Conservation (phyloP, 35 echinoderm and acorn worm genomes). For the Ptychodera flava region DNA sequence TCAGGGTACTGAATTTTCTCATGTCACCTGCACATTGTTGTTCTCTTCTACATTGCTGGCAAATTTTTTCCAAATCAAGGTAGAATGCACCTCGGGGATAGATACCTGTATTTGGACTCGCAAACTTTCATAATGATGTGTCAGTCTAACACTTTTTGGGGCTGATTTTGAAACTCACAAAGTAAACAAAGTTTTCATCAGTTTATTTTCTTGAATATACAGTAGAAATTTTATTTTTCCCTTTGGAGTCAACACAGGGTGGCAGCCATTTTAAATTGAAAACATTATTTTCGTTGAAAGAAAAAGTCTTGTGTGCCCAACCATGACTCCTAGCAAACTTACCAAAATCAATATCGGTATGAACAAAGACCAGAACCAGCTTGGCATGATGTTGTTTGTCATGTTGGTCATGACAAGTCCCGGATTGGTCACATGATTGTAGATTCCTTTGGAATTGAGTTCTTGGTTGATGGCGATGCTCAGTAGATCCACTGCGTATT, state of each 20-base stretch:
- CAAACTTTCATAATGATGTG: neutral
- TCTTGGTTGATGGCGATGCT: conserved; percentile 76
- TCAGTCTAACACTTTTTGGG: neutral
- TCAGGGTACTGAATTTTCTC: too few relatives aligned
- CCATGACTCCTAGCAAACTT: conserved; percentile 3
- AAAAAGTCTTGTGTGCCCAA: neutral
- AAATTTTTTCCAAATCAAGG: too few relatives aligned
- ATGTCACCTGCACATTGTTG: too few relatives aligned
- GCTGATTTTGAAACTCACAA: too few relatives aligned
- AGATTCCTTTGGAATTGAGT: conserved; percentile 37
- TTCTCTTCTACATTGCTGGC: too few relatives aligned
- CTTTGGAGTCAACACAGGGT: neutral
- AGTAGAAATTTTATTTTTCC: neutral
- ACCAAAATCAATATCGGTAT: conserved; percentile 57
- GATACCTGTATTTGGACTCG: too few relatives aligned
- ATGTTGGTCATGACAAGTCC: conserved; percentile 74
- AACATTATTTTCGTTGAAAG: too few relatives aligned
- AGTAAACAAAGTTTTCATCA: too few relatives aligned
- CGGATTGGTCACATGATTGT: conserved; percentile 70
- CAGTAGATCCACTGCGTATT: conserved; percentile 75
- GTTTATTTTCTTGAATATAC: neutral
- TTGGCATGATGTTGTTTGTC: conserved; percentile 44
- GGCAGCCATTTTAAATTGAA: conserved; percentile 4
- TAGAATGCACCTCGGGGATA: too few relatives aligned
- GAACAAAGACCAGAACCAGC: conserved; percentile 46